Conservation (phyloP, 2,797 vertebrate species). For the Acropternis orthonyx region DNA sequence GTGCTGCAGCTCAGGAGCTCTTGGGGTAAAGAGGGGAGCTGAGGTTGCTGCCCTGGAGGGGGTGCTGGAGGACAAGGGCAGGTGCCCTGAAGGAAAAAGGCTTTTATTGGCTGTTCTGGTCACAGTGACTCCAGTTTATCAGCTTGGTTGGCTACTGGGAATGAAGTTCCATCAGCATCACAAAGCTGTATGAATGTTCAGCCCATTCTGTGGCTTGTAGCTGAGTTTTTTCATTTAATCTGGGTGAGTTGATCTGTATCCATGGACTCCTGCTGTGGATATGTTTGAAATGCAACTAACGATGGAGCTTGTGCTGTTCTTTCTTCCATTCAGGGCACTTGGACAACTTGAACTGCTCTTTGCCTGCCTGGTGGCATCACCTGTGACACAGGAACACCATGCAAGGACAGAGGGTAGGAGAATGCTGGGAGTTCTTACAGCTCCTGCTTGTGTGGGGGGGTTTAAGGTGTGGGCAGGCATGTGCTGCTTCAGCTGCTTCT, state of each 20-base stretch:
- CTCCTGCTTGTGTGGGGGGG: neutral
- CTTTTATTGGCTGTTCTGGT: neutral
- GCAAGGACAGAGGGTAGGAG: neutral
- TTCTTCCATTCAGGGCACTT: neutral
- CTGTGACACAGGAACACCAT: neutral
- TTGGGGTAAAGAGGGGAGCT: neutral
- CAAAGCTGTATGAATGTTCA: fast-evolving
- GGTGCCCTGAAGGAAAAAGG: neutral
- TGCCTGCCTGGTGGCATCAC: neutral
- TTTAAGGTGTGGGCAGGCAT: neutral
- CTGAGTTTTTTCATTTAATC: neutral
- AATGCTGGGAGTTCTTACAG: neutral
- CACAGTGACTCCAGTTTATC: neutral
- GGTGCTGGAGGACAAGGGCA: neutral
- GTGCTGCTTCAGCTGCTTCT: conserved; percentile 47
- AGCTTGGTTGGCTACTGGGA: neutral
- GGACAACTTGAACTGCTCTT: neutral
- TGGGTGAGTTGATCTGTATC: neutral
- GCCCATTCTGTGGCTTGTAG: neutral
- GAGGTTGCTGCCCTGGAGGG: neutral
- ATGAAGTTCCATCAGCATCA: neutral
- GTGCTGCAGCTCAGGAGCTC: neutral
- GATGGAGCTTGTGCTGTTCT: neutral
- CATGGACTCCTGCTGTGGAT: neutral
- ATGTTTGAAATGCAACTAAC: neutral